phyloP scores from a whole-genome alignment of 2,113 vertebrate species.

The Lophochroa leadbeateri region DNA sequence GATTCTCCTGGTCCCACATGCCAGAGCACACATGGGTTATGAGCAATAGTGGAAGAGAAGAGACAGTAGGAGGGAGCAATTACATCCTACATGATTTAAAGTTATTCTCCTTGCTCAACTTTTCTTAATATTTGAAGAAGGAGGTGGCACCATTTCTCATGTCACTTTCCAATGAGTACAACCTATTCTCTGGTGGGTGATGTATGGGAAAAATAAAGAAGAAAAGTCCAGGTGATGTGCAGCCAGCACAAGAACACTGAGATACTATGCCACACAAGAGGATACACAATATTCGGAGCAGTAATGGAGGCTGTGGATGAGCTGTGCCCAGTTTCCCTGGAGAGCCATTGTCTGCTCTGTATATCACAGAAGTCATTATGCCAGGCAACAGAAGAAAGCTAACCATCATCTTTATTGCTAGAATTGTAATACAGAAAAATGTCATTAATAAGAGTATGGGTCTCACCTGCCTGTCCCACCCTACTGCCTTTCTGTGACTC shows the following conservation, averaged over 20 bases:
- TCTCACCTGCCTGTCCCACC: background rate
- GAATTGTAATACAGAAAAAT: slow-evolving; percentile 1
- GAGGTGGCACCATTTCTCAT: background rate
- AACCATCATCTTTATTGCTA: background rate
- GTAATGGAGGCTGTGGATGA: background rate
- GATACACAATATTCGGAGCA: background rate
- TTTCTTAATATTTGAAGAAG: background rate
- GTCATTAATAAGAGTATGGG: background rate
- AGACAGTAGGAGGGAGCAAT: background rate
- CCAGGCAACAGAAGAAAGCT: background rate
- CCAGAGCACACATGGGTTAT: background rate
- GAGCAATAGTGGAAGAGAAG: background rate
- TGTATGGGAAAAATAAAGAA: background rate
- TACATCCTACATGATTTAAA: background rate
- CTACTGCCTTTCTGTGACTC: background rate
- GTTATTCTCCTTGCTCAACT: background rate
- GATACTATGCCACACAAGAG: background rate
- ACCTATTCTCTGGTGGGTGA: background rate
- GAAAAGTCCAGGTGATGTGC: background rate
- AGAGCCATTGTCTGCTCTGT: background rate
- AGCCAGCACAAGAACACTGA: background rate
- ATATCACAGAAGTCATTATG: background rate
- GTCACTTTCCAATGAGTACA: background rate
- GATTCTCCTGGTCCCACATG: background rate
- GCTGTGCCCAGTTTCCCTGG: background rate